Percentiles rank a stretch among this genome's conserved stretches.
phyloP scores from a whole-genome alignment of 2,113 vertebrate genomes.

The Pelmatolapia mariae region DNA sequence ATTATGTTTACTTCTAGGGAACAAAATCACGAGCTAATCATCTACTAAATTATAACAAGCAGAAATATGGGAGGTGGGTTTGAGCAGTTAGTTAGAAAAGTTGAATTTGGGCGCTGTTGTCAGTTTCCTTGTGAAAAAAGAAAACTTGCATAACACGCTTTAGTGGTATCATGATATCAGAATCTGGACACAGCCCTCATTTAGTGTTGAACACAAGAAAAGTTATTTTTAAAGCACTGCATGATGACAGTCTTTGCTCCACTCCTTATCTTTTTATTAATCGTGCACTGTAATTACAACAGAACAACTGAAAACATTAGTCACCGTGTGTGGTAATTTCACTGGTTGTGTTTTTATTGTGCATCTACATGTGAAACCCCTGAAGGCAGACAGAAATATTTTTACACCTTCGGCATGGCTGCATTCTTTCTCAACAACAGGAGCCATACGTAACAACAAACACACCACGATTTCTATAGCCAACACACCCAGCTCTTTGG shows the following conservation, averaged over 20 bases:
- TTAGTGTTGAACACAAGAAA: background rate
- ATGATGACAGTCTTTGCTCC: background rate
- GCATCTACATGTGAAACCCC: background rate
- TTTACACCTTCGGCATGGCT: background rate
- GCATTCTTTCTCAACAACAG: background rate
- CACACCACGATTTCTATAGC: slow-evolving; percentile 10
- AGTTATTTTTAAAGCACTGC: background rate
- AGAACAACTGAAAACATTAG: background rate
- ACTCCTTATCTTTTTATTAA: background rate
- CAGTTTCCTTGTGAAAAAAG: background rate
- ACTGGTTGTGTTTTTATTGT: background rate
- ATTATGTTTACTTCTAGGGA: background rate
- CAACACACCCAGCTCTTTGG: slow-evolving; percentile 26
- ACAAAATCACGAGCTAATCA: background rate
- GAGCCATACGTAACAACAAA: background rate
- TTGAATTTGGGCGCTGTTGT: background rate
- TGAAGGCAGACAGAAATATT: background rate
- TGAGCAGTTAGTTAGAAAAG: background rate
- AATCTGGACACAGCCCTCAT: background rate
- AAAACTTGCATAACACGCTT: background rate
- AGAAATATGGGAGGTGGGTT: background rate
- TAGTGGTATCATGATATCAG: background rate
- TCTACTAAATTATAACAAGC: background rate
- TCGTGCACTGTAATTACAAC: background rate
- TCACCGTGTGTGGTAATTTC: background rate